Evolutionary conservation across 2,113 vertebrate genomes (phyloP), one percentile per base, ranked within the genome.

Genomic region (Triplophysa rosa): DNA sequence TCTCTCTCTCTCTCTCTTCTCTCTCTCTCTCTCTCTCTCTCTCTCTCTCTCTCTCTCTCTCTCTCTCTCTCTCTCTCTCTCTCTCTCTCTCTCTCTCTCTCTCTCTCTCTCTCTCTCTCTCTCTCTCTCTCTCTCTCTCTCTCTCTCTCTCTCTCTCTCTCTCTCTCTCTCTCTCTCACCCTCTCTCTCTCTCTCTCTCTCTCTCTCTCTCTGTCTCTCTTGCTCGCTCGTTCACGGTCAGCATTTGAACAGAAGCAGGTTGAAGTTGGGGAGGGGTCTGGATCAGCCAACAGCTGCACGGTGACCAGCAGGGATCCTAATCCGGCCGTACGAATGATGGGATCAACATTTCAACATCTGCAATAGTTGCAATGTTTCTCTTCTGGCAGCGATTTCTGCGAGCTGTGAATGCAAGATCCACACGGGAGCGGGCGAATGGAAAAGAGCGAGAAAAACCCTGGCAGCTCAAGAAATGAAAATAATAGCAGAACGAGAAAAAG

Each of bases 271-370:
- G 67, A 9, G 66, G 61, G 42, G 11, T 45, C 16, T 52, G 78
- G 78, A 78, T 52, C 68, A 63, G 78, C 59, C 64, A 91, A 91
- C 91, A 93, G 90, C 92, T 92, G 90, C 88, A 82, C 49, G 66
- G 84, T 69, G 84, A 83, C 66, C 85, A 80, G 87, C 78, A 17
- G 83, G 73, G 87, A 87, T 79, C 87, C 80, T 89, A 88, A 91
- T 90, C 90, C 90, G 80, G 84, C 78, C 84, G 84, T 87, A 86
- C 88, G 85, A 90, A 88, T 87, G 89, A 90, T 82, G 89, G 91
- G 89, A 93, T 92, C 91, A 92, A 93, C 90, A 90, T 94, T 92
- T 93, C 91, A 91, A 93, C 92, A 94, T 93, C 90, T 94, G 92
- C 92, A 92, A 92, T 90, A 91, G 90, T 91, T 91, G 93, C 92